Percentiles rank a stretch among this genome's conserved stretches.
Evolutionary conservation across 1,140 invertebrate genomes (phyloP).

Genomic region (Rhagoletis zephyria): DNA sequence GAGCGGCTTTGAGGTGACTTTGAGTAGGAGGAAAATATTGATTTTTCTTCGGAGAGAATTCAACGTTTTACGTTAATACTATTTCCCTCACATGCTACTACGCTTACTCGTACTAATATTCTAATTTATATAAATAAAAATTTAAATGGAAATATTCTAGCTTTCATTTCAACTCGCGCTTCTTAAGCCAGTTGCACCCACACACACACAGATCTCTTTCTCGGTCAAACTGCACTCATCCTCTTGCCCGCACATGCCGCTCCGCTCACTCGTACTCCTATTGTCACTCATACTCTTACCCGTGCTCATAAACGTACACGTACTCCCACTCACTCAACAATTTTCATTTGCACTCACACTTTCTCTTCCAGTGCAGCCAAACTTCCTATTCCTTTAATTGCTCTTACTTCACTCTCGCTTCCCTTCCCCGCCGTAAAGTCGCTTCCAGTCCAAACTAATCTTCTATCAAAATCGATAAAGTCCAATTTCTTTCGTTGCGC

Average conservation of each 20-base stretch:
- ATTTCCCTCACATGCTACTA: too few relatives aligned
- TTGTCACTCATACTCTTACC: not conserved
- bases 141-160: not conserved
- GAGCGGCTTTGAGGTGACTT: not conserved
- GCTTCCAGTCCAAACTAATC: conserved; percentile 5
- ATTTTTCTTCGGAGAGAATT: not conserved
- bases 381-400: too few relatives aligned
- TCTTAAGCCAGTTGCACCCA: not conserved
- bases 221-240: not conserved
- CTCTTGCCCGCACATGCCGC: not conserved
- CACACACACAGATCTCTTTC: not conserved
- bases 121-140: too few relatives aligned
- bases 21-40: not conserved
- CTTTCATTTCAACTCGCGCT: not conserved
- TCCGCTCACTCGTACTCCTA: not conserved
- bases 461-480: conserved; percentile 48
- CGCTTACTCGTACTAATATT: too few relatives aligned
- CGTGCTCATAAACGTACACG: not conserved
- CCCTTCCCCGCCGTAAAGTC: not conserved
- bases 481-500: conserved; percentile 49
- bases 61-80: too few relatives aligned
- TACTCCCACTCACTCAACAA: not conserved
- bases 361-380: too few relatives aligned
- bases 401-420: not conserved
- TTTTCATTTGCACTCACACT: not conserved